phyloP scores from a whole-genome alignment of 2,797 vertebrate species.

The Crocidura indochinensis region DNA sequence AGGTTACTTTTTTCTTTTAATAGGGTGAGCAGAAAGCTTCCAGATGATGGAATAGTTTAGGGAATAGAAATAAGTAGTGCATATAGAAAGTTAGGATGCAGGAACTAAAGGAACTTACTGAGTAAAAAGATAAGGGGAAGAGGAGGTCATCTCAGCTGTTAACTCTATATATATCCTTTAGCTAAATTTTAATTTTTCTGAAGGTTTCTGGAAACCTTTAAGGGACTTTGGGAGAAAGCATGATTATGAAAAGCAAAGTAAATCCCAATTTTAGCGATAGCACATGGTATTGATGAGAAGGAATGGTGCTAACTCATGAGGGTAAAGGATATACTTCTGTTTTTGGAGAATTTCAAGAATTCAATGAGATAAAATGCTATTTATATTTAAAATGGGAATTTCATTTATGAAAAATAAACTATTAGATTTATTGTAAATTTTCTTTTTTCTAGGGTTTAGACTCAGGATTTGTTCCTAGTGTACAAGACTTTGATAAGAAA shows the following conservation, averaged over 20 bases:
- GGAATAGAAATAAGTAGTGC: slow-evolving; percentile 28
- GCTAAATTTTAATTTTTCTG: slow-evolving; percentile 59
- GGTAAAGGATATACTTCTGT: not conserved
- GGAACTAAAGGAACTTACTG: not conserved
- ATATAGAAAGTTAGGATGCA: slow-evolving; percentile 59
- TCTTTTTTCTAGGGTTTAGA: slow-evolving; percentile 94
- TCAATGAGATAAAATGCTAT: slow-evolving; percentile 41
- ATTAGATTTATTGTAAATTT: slow-evolving; percentile 61
- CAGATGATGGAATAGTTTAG: slow-evolving; percentile 40
- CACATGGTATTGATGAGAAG: not conserved
- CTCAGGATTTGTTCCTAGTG: slow-evolving; percentile 97
- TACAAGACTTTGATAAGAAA: slow-evolving; percentile 99
- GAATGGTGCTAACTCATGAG: slow-evolving; percentile 6
- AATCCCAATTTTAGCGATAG: slow-evolving; percentile 51
- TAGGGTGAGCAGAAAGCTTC: not conserved
- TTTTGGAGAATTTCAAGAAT: slow-evolving; percentile 54
- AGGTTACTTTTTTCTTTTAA: not conserved
- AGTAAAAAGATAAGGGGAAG: not conserved
- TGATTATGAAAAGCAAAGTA: slow-evolving; percentile 26
- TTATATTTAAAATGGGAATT: slow-evolving; percentile 57
- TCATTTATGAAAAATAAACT: slow-evolving; percentile 22
- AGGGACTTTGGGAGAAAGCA: not conserved
- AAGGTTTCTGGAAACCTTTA: slow-evolving; percentile 1
- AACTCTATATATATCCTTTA: slow-evolving; percentile 42
- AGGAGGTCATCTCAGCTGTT: not conserved